phyloP scores from a whole-genome alignment of 2,888 invertebrate genomes.

The Diaprepes abbreviatus region DNA sequence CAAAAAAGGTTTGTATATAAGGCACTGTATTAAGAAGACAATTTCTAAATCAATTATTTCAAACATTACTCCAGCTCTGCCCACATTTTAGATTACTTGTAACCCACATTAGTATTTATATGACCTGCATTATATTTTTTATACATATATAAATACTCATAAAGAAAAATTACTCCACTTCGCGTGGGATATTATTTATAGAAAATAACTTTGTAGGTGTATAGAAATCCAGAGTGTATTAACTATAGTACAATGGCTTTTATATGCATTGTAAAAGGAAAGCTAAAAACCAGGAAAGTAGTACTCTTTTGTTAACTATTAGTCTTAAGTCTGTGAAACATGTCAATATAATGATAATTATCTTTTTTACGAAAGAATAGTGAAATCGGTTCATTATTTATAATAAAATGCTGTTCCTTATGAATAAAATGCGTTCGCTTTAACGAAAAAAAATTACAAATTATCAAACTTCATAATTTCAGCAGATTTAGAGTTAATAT shows the following conservation, averaged over 20 bases:
- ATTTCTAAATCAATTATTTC: neutral
- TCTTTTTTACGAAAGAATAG: neutral
- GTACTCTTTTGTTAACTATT: conserved; percentile 21
- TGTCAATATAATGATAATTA: conserved; percentile 12
- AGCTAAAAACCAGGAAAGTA: conserved; percentile 22
- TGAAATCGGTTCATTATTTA: conserved; percentile 2
- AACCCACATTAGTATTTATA: neutral
- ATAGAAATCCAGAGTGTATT: conserved; percentile 14
- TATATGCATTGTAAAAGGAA: conserved; percentile 19
- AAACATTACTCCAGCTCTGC: neutral
- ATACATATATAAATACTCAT: neutral
- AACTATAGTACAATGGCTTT: neutral
- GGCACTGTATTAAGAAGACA: no score
- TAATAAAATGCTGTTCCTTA: neutral
- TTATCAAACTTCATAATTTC: no score
- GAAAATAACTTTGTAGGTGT: conserved; percentile 16
- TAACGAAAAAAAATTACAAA: no score
- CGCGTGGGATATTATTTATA: conserved; percentile 18
- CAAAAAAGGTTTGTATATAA: no score
- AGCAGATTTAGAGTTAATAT: no score
- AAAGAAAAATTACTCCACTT: conserved; percentile 2
- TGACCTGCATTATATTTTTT: conserved; percentile 15
- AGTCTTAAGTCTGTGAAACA: conserved; percentile 16
- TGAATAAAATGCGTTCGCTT: no score
- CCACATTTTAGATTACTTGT: neutral